These are phyloP conservation scores for Propithecus coquereli DNA, from an alignment of 2,113 vertebrate genomes.

Conservation along the genomic window DNA sequence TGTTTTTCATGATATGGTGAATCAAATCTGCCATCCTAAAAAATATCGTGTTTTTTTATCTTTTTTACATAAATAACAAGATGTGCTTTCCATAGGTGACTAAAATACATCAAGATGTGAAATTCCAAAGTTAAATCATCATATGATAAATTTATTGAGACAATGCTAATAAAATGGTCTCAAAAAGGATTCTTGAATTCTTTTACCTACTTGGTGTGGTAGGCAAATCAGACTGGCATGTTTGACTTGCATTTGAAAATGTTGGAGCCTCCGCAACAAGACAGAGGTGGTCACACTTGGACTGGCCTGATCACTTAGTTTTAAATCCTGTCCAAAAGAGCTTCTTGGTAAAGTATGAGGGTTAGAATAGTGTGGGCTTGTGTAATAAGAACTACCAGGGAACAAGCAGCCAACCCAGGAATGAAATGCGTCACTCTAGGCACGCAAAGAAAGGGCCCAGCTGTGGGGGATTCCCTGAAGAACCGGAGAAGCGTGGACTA, in stretches of 20 bases:
- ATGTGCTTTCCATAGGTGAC: not conserved
- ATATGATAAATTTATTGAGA: not conserved
- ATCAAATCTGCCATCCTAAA: not conserved
- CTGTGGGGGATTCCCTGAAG: not conserved
- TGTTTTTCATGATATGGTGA: not conserved
- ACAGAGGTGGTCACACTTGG: not conserved
- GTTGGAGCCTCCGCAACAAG: not conserved
- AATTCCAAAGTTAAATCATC: not conserved
- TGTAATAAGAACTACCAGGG: not conserved
- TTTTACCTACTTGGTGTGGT: not conserved
- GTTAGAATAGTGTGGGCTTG: not conserved
- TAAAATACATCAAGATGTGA: not conserved
- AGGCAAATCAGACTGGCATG: not conserved
- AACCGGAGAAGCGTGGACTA: not conserved
- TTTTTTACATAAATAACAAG: not conserved
- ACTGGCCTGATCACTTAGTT: not conserved
- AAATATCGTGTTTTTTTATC: not conserved
- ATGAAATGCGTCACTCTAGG: not conserved
- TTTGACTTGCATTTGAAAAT: not conserved
- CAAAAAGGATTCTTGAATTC: not conserved
- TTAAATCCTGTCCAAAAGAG: not conserved
- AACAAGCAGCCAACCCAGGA: not conserved
- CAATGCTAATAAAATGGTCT: not conserved
- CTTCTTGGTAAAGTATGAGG: not conserved
- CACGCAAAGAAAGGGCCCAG: too few relatives aligned